Evolutionary conservation across 2,888 invertebrate genomes (phyloP).

Genomic region (Lymantria dispar): DNA sequence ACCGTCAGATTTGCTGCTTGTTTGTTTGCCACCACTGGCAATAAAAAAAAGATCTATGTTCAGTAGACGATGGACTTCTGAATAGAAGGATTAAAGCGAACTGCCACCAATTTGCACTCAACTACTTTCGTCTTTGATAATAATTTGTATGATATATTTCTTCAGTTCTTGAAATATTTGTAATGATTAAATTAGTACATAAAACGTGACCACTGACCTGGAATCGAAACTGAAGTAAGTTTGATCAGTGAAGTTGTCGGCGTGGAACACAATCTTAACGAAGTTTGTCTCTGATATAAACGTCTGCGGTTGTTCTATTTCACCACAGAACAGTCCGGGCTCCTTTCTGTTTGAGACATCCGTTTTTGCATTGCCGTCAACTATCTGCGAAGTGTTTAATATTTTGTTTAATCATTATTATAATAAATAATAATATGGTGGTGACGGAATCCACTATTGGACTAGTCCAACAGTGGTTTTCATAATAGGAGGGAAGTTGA

Average conservation of each 20-base stretch:
- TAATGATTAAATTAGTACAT: slow-evolving; percentile 84
- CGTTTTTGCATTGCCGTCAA: slow-evolving; percentile 95
- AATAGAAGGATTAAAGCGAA: no score
- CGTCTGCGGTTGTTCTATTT: slow-evolving; percentile 96
- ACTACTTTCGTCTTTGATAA: no score
- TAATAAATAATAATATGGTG: no score
- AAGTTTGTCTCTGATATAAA: slow-evolving; percentile 97
- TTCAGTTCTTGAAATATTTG: not conserved
- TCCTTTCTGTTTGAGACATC: slow-evolving; percentile 94
- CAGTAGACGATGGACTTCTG: no score
- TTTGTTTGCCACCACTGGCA: no score
- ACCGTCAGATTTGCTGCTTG: no score
- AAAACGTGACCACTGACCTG: slow-evolving; percentile 76
- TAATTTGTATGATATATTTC: not conserved
- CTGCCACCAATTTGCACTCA: no score
- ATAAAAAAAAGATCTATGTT: no score
- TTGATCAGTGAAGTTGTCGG: slow-evolving; percentile 96
- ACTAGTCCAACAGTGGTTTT: no score
- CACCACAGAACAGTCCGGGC: slow-evolving; percentile 95
- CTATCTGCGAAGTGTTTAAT: slow-evolving; percentile 84
- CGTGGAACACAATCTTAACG: slow-evolving; percentile 94
- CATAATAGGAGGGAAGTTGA: no score
- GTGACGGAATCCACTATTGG: no score
- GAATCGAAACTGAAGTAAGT: slow-evolving; percentile 92
- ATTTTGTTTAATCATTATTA: not conserved